Evolutionary conservation across 2,797 vertebrate genomes (phyloP), one percentile per base, ranked within the genome.

Genomic region (Acomys russatus): DNA sequence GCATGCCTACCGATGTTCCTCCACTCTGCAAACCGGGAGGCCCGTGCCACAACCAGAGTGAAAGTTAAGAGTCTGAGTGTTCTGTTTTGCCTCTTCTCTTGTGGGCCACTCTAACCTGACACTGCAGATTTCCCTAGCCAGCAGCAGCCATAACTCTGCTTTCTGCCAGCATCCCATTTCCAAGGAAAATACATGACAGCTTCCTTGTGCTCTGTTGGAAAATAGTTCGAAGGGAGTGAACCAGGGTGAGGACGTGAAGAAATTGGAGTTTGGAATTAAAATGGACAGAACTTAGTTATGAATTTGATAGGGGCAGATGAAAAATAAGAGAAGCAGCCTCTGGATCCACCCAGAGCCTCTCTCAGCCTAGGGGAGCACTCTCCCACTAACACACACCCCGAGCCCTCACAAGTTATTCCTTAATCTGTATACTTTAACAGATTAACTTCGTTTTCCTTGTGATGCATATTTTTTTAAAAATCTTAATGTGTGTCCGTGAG

Each of bases 371-470:
- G 33, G 44, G 79, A 63, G n/a, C 20, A 5, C 1, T 63, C 54
- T 44, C 44, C n/a, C 25, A 17, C 64, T 71, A 9, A 71, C 9
- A 8, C 0, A 4, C 1, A 44, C 15, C 28, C 15, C 25, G 1
- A 23, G 10, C 5, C 15, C 56, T 91, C 5, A 38, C 33, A 92
- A 96, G 7, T 56, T 90, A 68, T 22, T 59, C 44, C 63, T 38
- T 54, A 79, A 9, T 0, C 0, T 88, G 22, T 79, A 3, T 38
- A 83, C 7, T 17, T 54, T 35, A 84, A 95, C 44, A 44, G 44
- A 44, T 44, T 44, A 44, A 93, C 63, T 61, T 2, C 22, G 96
- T 54, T 70, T 84, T 35, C 56, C 97, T 88, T 85, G 82, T 66
- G 38, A 5, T 63, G 11, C 90, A 38, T 63, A 33, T 64, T 93